Evolutionary conservation across 1,140 invertebrate genomes (phyloP).

Genomic region (Belonocnema kinseyi): DNA sequence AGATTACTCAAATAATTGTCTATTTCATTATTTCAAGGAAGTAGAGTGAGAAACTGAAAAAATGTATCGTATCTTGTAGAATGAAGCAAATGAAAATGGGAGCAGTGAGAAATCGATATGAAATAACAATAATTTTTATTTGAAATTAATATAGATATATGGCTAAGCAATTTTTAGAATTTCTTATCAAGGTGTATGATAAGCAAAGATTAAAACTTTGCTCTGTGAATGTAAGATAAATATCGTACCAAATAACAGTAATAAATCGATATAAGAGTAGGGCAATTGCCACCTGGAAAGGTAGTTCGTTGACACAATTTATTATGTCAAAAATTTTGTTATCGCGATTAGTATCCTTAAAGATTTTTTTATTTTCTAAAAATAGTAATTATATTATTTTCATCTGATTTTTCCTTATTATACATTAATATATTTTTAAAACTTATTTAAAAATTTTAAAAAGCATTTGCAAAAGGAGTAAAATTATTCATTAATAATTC

Average conservation of each 20-base stretch:
- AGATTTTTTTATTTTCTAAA: not conserved
- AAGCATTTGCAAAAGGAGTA: too few species aligned
- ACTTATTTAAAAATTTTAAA: too few species aligned
- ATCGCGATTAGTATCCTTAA: too few species aligned
- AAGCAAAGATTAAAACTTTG: slow-evolving; percentile 19
- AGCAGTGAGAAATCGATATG: slow-evolving; percentile 16
- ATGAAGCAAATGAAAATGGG: slow-evolving; percentile 9
- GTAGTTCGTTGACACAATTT: not conserved
- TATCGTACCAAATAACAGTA: slow-evolving; percentile 16
- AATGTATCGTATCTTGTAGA: slow-evolving; percentile 5
- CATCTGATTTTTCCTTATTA: too few species aligned
- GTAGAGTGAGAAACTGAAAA: not conserved
- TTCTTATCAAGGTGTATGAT: not conserved
- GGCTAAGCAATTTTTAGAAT: slow-evolving; percentile 27
- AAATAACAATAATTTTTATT: slow-evolving; percentile 29
- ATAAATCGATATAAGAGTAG: slow-evolving; percentile 21
- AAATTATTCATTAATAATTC: too few species aligned
- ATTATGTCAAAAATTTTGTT: not conserved
- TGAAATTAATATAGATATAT: slow-evolving; percentile 21
- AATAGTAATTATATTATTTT: not conserved
- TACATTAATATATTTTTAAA: too few species aligned
- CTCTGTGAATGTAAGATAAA: slow-evolving; percentile 25
- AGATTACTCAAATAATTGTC: not conserved
- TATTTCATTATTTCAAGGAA: not conserved
- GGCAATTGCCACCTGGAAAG: not conserved